Evolutionary conservation across 2,113 vertebrate species (phyloP).

Genomic region (Eretmochelys imbricata): DNA sequence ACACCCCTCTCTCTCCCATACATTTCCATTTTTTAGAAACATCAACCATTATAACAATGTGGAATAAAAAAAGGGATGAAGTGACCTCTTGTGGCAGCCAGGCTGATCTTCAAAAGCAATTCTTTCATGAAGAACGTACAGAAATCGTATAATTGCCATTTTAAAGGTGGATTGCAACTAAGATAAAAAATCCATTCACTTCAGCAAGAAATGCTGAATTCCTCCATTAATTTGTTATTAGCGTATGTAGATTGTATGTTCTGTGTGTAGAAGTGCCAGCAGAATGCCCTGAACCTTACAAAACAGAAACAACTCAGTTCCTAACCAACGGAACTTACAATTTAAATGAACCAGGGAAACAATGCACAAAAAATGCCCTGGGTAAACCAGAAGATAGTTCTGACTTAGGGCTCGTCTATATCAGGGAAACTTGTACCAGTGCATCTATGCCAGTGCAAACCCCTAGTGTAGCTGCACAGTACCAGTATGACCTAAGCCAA

Average conservation of each 20-base stretch:
- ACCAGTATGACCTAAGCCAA: background rate
- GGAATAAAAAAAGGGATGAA: background rate
- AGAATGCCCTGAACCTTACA: background rate
- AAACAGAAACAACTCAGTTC: background rate
- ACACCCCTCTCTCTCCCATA: background rate
- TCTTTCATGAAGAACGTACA: background rate
- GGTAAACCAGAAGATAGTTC: background rate
- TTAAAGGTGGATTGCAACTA: background rate
- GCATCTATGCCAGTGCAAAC: background rate
- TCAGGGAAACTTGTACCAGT: background rate
- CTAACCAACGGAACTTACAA: background rate
- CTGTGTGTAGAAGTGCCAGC: background rate
- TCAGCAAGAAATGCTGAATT: background rate
- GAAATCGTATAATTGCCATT: background rate
- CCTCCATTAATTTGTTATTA: background rate
- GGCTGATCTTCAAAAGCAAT: rapidly evolving
- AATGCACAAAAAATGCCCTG: background rate
- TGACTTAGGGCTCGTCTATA: background rate
- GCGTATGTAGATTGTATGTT: background rate
- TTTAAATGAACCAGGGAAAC: background rate
- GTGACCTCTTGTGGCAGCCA: slow-evolving; percentile 64
- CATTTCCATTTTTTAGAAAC: background rate
- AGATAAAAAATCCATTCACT: background rate
- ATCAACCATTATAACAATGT: background rate
- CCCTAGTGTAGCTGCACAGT: background rate